Evolutionary conservation across 1,140 invertebrate species (phyloP), one percentile per base, ranked within the genome.

Genomic region (Teleopsis dalmanni): DNA sequence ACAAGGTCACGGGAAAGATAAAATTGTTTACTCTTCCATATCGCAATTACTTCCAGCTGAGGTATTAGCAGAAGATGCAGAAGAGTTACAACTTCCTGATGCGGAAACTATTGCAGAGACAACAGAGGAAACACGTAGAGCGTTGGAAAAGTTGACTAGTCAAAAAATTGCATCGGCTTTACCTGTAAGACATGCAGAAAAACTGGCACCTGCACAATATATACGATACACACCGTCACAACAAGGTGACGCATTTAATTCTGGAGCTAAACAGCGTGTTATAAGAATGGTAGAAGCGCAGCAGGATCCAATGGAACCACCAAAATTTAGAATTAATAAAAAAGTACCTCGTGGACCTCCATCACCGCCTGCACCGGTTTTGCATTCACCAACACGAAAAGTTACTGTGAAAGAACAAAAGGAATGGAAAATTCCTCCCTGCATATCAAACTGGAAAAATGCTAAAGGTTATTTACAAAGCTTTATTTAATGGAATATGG

Each of bases 391-490:
- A 0, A 95, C 96, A 1, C 79, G 96, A 48, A 91, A 98, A 71
- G 90, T 96, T 0, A 97, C 95, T 5, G 94, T 95, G 0, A 97
- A 98, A 72, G 96, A 99, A 71, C 96, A 99, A 68, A 88, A 96
- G 54, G 95, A 99, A 72, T 99, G 97, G 97, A 98, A 98, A 75
- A 98, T 99, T 58, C 97, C 97, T 14, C 97, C 97, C 0, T 99
- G 96, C 65, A 97, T 99, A 54, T 96, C 92, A 11, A 99, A 99
- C 65, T 99, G 96, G 96, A 99, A 99, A 73, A 99, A 99, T 70
- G 90, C 95, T 3, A 98, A 93, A 79, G 91, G 81, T 73, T n/a
- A n/a, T 29, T 11, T 14, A 21, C 1, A 10, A 23, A 1, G 6
- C 14, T 19, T 13, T 53, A 57, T 23, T 11, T 3, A 11, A 29